phyloP scores from a whole-genome alignment of 2,888 invertebrate species.

The Cheiracanthium punctorium region DNA sequence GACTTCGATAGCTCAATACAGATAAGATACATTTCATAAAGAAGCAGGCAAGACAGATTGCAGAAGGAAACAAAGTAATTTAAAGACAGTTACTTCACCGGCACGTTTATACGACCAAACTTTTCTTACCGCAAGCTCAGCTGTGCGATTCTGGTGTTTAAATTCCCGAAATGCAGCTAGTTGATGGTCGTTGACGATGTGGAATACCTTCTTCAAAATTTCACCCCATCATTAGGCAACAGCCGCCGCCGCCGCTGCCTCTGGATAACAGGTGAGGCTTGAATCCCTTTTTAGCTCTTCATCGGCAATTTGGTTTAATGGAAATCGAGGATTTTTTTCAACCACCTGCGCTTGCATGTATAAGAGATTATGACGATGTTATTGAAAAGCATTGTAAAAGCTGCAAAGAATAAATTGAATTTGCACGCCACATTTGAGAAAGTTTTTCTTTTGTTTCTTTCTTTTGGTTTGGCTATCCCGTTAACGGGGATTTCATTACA shows the following conservation, averaged over 20 bases:
- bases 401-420: slow-evolving; percentile 49
- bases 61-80: no score
- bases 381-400: slow-evolving; percentile 46
- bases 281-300: slow-evolving; percentile 55
- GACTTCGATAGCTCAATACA: no score
- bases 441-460: not conserved
- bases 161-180: no score
- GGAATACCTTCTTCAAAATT: not conserved
- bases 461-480: not conserved
- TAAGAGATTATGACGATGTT: slow-evolving; percentile 48
- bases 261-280: slow-evolving; percentile 36
- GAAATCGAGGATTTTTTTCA: slow-evolving; percentile 30
- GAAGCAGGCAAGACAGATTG: no score
- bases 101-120: no score
- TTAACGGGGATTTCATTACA: not conserved
- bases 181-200: no score
- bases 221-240: slow-evolving; percentile 11
- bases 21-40: no score
- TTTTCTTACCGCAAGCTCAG: no score
- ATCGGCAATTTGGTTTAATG: slow-evolving; percentile 30
- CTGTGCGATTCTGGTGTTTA: no score
- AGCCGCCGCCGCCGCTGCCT: not conserved
- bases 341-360: slow-evolving; percentile 53
- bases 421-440: slow-evolving; percentile 39
- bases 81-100: no score